Percentiles rank a stretch among this genome's conserved stretches.
Evolutionary conservation across 2,113 vertebrate species (phyloP).

Genomic region (Prionailurus bengalensis): DNA sequence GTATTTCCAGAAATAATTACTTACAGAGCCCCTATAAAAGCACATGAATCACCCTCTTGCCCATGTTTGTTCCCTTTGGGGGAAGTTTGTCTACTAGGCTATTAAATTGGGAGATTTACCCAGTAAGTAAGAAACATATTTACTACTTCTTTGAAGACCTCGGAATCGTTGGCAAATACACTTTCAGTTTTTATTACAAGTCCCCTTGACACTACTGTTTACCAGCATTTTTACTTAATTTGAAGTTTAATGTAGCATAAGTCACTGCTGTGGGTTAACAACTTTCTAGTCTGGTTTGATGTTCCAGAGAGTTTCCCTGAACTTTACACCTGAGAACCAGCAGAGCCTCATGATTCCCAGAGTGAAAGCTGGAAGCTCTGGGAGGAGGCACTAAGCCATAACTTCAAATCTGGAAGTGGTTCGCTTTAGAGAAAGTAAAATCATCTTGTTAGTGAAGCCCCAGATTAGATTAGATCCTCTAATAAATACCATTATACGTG

Average conservation of each 20-base stretch:
- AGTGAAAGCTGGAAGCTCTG: neutral
- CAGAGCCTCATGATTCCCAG: neutral
- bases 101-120: conserved; percentile 59
- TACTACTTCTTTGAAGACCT: conserved; percentile 22
- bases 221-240: conserved; percentile 47
- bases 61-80: conserved; percentile 15
- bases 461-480: neutral
- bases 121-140: conserved; percentile 58
- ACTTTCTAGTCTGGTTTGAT: neutral
- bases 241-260: conserved; percentile 49
- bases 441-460: neutral
- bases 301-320: neutral
- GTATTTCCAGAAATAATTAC: conserved; percentile 72
- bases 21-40: conserved; percentile 65
- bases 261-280: neutral
- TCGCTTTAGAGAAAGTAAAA: neutral
- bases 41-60: conserved; percentile 50
- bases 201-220: neutral
- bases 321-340: neutral
- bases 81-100: conserved; percentile 35
- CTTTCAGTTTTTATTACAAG: conserved; percentile 30
- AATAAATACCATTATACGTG: neutral
- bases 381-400: neutral
- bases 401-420: neutral
- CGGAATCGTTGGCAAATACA: neutral